phyloP scores from a whole-genome alignment of 1,140 invertebrate genomes.

The Cepaea nemoralis region DNA sequence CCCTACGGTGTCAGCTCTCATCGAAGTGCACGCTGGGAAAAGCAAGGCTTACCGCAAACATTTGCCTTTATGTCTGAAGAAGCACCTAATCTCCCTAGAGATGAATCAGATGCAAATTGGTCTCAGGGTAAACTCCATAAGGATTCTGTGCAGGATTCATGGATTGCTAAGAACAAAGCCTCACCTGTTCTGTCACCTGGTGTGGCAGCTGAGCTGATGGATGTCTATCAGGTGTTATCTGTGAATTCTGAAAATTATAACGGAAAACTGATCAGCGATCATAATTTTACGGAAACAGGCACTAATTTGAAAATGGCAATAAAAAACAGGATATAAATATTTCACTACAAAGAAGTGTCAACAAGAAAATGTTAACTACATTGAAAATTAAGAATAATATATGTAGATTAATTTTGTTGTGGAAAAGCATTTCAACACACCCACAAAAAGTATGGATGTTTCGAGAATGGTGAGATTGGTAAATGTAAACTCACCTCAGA shows the following conservation, averaged over 20 bases:
- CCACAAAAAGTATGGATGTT: too few species aligned
- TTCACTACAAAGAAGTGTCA: background rate
- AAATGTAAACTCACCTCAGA: too few species aligned
- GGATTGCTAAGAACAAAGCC: background rate
- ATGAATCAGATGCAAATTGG: background rate
- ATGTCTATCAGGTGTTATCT: background rate
- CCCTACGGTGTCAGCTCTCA: slow-evolving; percentile 33
- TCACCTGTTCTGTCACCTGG: background rate
- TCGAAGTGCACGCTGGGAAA: background rate
- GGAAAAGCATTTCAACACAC: too few species aligned
- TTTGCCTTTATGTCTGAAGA: background rate
- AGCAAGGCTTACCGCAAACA: background rate
- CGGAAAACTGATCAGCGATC: background rate
- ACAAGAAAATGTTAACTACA: too few species aligned
- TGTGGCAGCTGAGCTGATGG: background rate
- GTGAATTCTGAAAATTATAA: background rate
- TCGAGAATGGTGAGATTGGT: too few species aligned
- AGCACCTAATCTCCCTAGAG: background rate
- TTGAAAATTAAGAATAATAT: too few species aligned
- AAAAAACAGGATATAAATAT: background rate
- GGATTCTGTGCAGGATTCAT: background rate
- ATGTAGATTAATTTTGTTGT: too few species aligned
- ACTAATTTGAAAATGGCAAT: background rate
- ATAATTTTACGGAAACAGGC: background rate
- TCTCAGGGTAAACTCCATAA: background rate